Percentiles rank a stretch among this genome's conserved stretches.
These are phyloP conservation scores for Antheraea mylitta DNA, from an alignment of 1,140 invertebrate species.

Conservation along the genomic window DNA sequence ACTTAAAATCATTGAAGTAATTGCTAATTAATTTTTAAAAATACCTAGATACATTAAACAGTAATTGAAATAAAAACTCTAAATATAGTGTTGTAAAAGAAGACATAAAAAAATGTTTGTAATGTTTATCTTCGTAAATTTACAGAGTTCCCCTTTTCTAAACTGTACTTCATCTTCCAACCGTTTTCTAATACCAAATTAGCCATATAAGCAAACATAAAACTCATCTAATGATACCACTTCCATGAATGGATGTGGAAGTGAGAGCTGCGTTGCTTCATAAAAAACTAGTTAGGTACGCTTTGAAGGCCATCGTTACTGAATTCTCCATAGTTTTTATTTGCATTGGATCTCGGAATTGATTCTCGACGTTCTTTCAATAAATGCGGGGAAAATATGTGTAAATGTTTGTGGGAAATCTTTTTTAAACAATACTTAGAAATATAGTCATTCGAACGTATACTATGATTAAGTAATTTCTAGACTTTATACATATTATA, in stretches of 20 bases:
- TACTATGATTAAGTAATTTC: too few relatives aligned
- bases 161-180: background rate
- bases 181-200: constrained; percentile 10
- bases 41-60: too few relatives aligned
- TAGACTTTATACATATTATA: too few relatives aligned
- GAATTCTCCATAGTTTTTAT: constrained; percentile 66
- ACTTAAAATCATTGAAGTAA: too few relatives aligned
- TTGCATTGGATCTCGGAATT: constrained; percentile 43
- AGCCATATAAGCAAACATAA: constrained; percentile 27
- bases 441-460: too few relatives aligned
- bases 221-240: constrained; percentile 35
- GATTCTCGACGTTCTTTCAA: constrained; percentile 32
- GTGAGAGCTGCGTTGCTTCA: constrained; percentile 41
- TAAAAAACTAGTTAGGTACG: constrained; percentile 57
- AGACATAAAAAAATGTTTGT: too few relatives aligned
- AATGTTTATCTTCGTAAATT: too few relatives aligned
- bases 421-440: background rate
- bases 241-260: constrained; percentile 33
- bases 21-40: too few relatives aligned
- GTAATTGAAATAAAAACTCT: too few relatives aligned
- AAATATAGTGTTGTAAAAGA: too few relatives aligned
- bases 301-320: constrained; percentile 64
- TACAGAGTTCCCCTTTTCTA: background rate
- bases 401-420: constrained; percentile 3
- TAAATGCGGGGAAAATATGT: constrained; percentile 15